phyloP scores from a whole-genome alignment of 2,113 vertebrate genomes.

The Rafetus swinhoei region DNA sequence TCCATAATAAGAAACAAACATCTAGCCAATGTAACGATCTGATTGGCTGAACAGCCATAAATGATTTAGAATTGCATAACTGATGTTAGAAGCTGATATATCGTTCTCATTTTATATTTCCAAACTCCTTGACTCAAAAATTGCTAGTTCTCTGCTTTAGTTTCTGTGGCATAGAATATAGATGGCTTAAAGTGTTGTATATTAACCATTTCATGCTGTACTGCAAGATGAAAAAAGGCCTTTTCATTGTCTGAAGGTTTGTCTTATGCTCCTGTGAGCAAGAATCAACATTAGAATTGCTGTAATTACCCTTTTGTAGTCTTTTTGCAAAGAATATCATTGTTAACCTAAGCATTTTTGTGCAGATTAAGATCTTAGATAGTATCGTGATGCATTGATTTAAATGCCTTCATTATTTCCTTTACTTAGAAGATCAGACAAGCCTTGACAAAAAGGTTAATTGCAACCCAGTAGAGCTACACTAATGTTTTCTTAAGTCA shows the following conservation, averaged over 20 bases:
- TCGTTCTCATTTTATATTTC: neutral
- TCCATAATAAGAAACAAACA: constrained; percentile 2
- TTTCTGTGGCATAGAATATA: neutral
- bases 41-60: neutral
- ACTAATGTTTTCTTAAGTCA: constrained; percentile 76
- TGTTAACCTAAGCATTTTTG: constrained; percentile 68
- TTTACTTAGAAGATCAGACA: constrained; percentile 72
- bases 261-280: constrained; percentile 14
- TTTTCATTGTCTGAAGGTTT: constrained; percentile 26
- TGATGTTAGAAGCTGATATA: neutral
- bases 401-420: constrained; percentile 72
- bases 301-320: constrained; percentile 51
- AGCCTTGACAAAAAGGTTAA: constrained; percentile 78
- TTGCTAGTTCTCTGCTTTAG: neutral
- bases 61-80: constrained; percentile 4
- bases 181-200: neutral
- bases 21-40: neutral
- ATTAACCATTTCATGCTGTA: neutral
- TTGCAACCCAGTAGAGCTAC: constrained; percentile 70
- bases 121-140: neutral
- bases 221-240: neutral
- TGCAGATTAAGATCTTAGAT: constrained; percentile 58
- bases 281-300: constrained; percentile 31
- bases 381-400: constrained; percentile 67
- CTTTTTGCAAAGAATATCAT: constrained; percentile 28